A percentile compares a stretch with the other conserved stretches of the same genome.
Conservation (phyloP, 2,888 invertebrate genomes). For the Eupithecia exiguata region DNA sequence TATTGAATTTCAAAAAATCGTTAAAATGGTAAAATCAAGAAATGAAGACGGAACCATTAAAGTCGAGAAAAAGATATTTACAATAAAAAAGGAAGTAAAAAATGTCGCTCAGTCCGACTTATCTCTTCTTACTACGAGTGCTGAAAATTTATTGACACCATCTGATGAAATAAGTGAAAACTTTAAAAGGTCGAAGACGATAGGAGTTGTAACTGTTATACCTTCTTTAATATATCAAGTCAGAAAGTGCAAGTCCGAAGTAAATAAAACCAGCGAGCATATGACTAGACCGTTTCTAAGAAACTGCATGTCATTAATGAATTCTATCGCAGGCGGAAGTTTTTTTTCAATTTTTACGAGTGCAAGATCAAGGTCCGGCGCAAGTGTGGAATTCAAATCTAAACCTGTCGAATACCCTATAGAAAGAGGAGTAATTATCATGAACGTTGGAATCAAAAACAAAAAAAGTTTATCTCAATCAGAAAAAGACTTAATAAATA, state of each 20-base stretch:
- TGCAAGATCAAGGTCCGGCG: neutral
- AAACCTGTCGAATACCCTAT: neutral
- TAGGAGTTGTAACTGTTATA: constrained; percentile 12
- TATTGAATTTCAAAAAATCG: constrained; percentile 55
- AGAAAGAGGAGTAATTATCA: neutral
- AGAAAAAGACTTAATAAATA: constrained; percentile 20
- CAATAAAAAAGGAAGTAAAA: constrained; percentile 49
- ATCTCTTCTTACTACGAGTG: neutral
- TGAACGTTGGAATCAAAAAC: neutral
- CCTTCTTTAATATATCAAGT: neutral
- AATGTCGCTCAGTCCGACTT: neutral
- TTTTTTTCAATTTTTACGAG: neutral
- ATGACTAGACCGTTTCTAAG: constrained; percentile 11
- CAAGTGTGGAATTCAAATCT: neutral
- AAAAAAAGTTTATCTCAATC: constrained; percentile 24
- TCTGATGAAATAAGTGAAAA: neutral
- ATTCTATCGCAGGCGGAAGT: neutral
- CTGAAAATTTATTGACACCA: neutral
- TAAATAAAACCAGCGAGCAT: neutral
- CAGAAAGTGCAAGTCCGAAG: constrained; percentile 13
- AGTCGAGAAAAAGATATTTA: constrained; percentile 54
- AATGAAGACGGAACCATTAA: constrained; percentile 56
- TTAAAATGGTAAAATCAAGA: constrained; percentile 51
- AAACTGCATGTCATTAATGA: constrained; percentile 16
- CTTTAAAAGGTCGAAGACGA: neutral